These are phyloP conservation scores for Lanius collurio DNA, from an alignment of 2,113 vertebrate species.

Conservation along the genomic window DNA sequence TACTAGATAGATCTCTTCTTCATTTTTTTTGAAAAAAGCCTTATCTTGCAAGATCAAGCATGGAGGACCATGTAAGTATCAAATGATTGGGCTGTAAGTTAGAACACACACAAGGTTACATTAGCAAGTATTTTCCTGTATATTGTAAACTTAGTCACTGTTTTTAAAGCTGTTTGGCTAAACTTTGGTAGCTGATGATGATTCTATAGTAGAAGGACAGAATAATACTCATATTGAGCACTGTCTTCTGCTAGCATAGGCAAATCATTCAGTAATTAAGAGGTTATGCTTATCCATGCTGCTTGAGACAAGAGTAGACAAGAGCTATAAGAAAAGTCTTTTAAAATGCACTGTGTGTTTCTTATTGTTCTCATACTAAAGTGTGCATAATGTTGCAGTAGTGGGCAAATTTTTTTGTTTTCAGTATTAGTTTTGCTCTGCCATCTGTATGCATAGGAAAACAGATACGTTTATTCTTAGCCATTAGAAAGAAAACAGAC, in stretches of 20 bases:
- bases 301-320: neutral
- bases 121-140: neutral
- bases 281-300: neutral
- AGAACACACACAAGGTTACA: rapidly evolving
- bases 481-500: neutral
- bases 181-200: neutral
- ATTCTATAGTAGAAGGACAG: neutral
- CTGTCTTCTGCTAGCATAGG: neutral
- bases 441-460: neutral
- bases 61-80: neutral
- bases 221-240: neutral
- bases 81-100: neutral
- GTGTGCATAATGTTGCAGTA: neutral
- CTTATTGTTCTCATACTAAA: neutral
- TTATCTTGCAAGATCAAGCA: neutral
- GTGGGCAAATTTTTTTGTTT: neutral
- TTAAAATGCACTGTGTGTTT: rapidly evolving
- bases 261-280: neutral
- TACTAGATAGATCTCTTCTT: neutral
- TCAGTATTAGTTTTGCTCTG: neutral
- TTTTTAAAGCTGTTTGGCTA: neutral
- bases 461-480: neutral
- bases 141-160: neutral
- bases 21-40: neutral
- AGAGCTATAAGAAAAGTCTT: neutral